Evolutionary conservation across 2,797 vertebrate genomes (phyloP), one percentile per base, ranked within the genome.

Genomic region (Neopelma chrysocephalum): DNA sequence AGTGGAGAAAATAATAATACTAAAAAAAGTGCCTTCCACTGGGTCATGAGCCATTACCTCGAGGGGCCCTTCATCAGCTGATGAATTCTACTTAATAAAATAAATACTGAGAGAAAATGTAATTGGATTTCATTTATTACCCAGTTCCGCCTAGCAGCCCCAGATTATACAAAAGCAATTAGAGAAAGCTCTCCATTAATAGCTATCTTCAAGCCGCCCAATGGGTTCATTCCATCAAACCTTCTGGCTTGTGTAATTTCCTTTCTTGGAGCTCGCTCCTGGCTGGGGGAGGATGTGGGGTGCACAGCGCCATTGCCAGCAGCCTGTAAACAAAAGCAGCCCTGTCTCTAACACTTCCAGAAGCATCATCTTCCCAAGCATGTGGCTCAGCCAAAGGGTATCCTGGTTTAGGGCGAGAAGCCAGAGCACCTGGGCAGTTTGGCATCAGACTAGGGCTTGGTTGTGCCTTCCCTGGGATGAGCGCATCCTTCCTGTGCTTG

Each of bases 121-220:
- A 97, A 97, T 97, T 97, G 97, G 97, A 97, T 97, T 97, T 97
- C 96, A 97, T 97, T 97, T 97, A 97, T 97, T 97, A 97, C 97
- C 96, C 96, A 96, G 96, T 97, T 97, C 97, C 93, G 96, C 96
- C 95, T 95, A 96, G 96, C 97, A 97, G 96, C 96, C 96, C 94
- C 95, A 96, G 95, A 96, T 97, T 97, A 97, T 97, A 97, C 95
- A 96, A 97, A 97, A 96, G 97, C 97, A 97, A 97, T 97, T 97
- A 97, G 96, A 93, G 94, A 93, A 94, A 96, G 96, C 96, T 97
- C 96, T 96, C 96, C 96, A 96, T 97, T 97, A 97, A 97, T 96
- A 97, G 97, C 96, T 96, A 91, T 97, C 95, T 96, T 96, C 96
- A 90, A 95, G 90, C 94, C 34, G 53, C 96, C 96, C 96, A 95